Evolutionary conservation across 2,797 vertebrate genomes (phyloP).

Genomic region (Chelonia mydas): DNA sequence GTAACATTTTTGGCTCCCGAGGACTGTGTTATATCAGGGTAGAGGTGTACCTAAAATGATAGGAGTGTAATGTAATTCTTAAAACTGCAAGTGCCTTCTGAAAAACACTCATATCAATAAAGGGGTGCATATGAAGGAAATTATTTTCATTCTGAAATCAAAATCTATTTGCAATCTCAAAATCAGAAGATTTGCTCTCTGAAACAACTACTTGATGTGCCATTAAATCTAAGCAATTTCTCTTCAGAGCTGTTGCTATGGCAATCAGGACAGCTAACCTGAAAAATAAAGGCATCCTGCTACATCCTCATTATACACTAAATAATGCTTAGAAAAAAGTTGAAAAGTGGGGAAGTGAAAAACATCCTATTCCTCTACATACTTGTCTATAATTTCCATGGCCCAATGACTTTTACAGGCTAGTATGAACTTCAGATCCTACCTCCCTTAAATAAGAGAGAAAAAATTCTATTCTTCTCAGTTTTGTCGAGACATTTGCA

Average conservation of each 20-base stretch:
- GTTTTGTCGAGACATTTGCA: rapidly evolving
- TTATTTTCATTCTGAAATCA: conserved; percentile 51
- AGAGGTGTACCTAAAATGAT: not conserved
- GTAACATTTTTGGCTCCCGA: too few species aligned
- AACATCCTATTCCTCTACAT: not conserved
- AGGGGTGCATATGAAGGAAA: conserved; percentile 23
- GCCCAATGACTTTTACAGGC: not conserved
- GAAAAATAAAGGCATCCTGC: not conserved
- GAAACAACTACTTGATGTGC: conserved; percentile 28
- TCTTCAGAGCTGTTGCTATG: conserved; percentile 32
- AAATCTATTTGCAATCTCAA: conserved; percentile 30
- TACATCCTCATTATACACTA: not conserved
- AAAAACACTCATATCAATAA: conserved; percentile 25
- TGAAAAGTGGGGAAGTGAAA: not conserved
- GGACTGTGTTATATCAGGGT: too few species aligned
- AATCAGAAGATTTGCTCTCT: conserved; percentile 19
- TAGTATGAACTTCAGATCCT: not conserved
- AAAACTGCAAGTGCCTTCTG: conserved; percentile 57
- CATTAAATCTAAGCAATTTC: conserved; percentile 18
- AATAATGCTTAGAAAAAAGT: not conserved
- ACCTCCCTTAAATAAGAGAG: not conserved
- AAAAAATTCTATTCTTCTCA: rapidly evolving
- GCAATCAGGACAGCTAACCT: not conserved
- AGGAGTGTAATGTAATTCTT: conserved; percentile 52
- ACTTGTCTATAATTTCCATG: not conserved